These are phyloP conservation scores for Leptinotarsa juncta DNA, from an alignment of 2,888 invertebrate species.

Conservation along the genomic window DNA sequence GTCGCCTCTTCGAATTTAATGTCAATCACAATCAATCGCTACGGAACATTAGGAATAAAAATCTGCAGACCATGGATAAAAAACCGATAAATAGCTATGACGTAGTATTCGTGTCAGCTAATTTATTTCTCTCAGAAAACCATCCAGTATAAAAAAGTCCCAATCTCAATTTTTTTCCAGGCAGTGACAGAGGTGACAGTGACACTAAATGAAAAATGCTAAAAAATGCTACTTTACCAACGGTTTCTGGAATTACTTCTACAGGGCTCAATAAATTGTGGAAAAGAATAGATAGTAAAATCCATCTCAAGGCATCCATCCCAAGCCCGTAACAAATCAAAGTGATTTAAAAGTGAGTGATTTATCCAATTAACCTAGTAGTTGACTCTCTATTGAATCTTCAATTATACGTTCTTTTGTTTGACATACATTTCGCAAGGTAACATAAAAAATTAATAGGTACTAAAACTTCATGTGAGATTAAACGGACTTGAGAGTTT, in stretches of 20 bases:
- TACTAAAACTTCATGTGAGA: conserved; percentile 20
- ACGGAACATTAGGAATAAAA: too few species aligned
- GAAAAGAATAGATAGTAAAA: conserved; percentile 8
- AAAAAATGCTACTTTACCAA: not conserved
- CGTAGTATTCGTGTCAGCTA: too few species aligned
- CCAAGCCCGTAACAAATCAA: conserved; percentile 19
- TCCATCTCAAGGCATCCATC: conserved; percentile 3
- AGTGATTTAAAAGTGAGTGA: conserved; percentile 32
- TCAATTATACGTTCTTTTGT: conserved; percentile 29
- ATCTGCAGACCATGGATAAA: too few species aligned
- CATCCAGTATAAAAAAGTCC: too few species aligned
- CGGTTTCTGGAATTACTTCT: not conserved
- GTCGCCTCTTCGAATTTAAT: too few species aligned
- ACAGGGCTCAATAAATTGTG: not conserved
- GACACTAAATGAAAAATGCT: too few species aligned
- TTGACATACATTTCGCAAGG: conserved; percentile 42
- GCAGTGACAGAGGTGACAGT: too few species aligned
- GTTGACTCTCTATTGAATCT: conserved; percentile 31
- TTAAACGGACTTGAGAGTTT: conserved; percentile 4
- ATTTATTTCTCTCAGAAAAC: too few species aligned
- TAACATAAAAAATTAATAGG: conserved; percentile 28
- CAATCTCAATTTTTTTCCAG: too few species aligned
- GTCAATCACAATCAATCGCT: too few species aligned
- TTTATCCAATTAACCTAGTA: conserved; percentile 34
- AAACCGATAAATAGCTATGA: too few species aligned